A percentile compares a stretch with the other conserved stretches of the same genome.
Evolutionary conservation across 2,113 vertebrate genomes (phyloP).

Genomic region (Spilogale gracilis): DNA sequence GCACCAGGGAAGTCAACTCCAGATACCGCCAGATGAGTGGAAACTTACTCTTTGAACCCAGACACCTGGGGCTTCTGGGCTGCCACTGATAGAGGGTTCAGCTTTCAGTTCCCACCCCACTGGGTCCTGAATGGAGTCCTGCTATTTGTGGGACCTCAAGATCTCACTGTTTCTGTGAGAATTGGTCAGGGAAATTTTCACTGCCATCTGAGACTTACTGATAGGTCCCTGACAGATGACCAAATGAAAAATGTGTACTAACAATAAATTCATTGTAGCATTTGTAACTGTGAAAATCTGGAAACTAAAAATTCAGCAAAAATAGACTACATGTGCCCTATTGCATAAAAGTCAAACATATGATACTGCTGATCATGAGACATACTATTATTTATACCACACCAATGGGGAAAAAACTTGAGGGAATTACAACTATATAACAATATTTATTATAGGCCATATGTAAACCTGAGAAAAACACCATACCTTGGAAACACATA

Average conservation of each 20-base stretch:
- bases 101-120: slow-evolving; percentile 92
- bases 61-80: not conserved
- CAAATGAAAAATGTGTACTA: not conserved
- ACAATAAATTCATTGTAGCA: not conserved
- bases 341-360: not conserved
- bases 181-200: slow-evolving; percentile 92
- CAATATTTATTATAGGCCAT: not conserved
- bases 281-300: not conserved
- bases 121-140: slow-evolving; percentile 90
- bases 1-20: slow-evolving; percentile 94
- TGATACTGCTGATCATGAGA: not conserved
- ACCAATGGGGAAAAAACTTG: not conserved
- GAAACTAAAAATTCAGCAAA: not conserved
- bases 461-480: not conserved
- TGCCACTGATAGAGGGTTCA: slow-evolving; percentile 87
- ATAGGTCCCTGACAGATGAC: slow-evolving; percentile 86
- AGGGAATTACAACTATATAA: not conserved
- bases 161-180: slow-evolving; percentile 90
- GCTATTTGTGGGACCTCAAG: slow-evolving; percentile 79
- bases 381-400: not conserved
- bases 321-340: not conserved
- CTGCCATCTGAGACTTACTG: slow-evolving; percentile 91
- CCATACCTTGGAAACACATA: not conserved
- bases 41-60: not conserved
- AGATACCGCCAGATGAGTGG: slow-evolving; percentile 84